Evolutionary conservation across 2,888 invertebrate genomes (phyloP).

Genomic region (Kryphioiulus occultus): DNA sequence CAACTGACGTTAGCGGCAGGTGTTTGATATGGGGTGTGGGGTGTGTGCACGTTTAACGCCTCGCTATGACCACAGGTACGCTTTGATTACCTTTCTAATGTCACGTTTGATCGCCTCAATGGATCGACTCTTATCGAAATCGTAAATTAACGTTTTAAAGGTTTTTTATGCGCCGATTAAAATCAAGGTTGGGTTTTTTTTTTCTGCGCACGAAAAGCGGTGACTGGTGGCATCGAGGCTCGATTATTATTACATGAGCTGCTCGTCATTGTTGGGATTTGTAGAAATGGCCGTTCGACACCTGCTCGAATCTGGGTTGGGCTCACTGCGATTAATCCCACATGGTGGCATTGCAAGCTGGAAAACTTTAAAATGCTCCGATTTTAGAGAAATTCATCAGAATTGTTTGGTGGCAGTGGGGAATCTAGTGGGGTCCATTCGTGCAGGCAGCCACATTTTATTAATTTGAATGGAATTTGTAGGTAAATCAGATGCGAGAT

Average conservation of each 20-base stretch:
- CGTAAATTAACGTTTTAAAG: conserved; percentile 30
- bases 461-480: too few species aligned
- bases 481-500: too few species aligned
- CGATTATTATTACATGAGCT: neutral
- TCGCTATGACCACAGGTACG: neutral
- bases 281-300: neutral
- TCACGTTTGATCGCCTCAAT: conserved; percentile 24
- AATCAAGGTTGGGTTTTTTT: neutral
- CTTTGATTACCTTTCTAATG: conserved; percentile 27
- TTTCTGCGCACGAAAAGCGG: neutral
- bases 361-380: too few species aligned
- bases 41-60: neutral
- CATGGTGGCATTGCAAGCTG: neutral
- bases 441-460: too few species aligned
- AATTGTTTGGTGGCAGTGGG: too few species aligned
- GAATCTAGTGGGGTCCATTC: too few species aligned
- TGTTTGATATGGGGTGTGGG: neutral
- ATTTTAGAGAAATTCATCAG: too few species aligned
- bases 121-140: neutral
- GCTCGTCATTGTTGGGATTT: neutral
- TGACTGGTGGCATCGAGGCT: neutral
- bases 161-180: conserved; percentile 33
- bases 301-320: neutral
- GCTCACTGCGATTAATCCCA: neutral
- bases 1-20: neutral